Percentiles rank a stretch among this genome's conserved stretches.
Evolutionary conservation across 2,113 vertebrate genomes (phyloP).

Genomic region (Willisornis vidua): DNA sequence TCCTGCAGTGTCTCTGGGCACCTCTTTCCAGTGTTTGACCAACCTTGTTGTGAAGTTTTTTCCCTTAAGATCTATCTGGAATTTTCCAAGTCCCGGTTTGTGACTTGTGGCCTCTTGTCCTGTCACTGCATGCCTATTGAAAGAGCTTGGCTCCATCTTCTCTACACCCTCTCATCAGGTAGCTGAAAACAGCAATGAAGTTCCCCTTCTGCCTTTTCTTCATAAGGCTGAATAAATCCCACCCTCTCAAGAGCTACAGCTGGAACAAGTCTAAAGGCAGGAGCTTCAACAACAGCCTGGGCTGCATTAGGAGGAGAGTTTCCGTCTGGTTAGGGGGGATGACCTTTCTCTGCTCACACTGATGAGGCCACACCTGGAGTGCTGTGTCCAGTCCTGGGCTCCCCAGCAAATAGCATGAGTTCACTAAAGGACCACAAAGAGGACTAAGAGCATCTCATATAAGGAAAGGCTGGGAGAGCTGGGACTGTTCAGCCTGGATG

Average conservation of each 20-base stretch:
- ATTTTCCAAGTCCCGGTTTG: not conserved
- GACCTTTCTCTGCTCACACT: not conserved
- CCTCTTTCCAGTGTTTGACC: not conserved
- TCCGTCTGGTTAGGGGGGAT: too few relatives aligned
- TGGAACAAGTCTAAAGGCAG: not conserved
- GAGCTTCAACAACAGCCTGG: not conserved
- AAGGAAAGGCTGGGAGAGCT: not conserved
- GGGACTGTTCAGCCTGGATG: not conserved
- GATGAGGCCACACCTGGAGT: not conserved
- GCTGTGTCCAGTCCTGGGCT: not conserved
- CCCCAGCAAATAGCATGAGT: not conserved
- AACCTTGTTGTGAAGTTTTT: not conserved
- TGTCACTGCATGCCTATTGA: not conserved
- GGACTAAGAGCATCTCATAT: not conserved
- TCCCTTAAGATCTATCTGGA: not conserved
- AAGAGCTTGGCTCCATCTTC: not conserved
- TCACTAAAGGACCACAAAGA: not conserved
- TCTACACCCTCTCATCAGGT: not conserved
- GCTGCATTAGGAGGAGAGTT: not conserved
- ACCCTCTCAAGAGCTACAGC: not conserved
- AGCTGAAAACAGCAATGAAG: not conserved
- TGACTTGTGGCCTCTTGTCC: not conserved
- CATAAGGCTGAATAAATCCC: not conserved
- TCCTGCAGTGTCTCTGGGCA: not conserved
- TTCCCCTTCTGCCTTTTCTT: not conserved